A percentile compares a stretch with the other conserved stretches of the same genome.
Evolutionary conservation across 1,140 invertebrate genomes (phyloP).

Genomic region (Drosophila simulans): DNA sequence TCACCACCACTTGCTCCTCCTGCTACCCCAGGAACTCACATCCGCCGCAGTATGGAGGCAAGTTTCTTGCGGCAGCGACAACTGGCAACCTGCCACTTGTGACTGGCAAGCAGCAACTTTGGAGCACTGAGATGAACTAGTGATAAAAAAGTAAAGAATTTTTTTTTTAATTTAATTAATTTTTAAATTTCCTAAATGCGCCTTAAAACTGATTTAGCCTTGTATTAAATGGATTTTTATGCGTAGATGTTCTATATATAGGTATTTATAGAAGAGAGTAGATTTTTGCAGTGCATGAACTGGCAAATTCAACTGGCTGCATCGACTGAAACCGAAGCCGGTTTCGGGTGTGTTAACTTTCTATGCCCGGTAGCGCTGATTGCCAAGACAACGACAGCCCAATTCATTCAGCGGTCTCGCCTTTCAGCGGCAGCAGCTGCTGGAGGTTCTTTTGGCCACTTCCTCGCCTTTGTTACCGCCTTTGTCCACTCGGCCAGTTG

Average conservation of each 20-base stretch:
- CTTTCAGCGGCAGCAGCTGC: conserved; percentile 57
- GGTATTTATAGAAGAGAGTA: too few relatives aligned
- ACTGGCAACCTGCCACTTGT: conserved; percentile 33
- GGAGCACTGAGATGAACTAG: conserved; percentile 3
- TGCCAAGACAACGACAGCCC: conserved; percentile 64
- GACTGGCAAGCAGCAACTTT: conserved; percentile 12
- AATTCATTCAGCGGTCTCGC: conserved; percentile 70
- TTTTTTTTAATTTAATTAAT: too few relatives aligned
- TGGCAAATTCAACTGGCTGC: conserved; percentile 44
- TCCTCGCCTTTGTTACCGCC: neutral
- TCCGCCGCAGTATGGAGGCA: conserved; percentile 76
- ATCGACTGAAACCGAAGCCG: conserved; percentile 73
- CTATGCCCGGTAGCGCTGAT: conserved; percentile 77
- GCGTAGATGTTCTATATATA: too few relatives aligned
- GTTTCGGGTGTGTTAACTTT: conserved; percentile 74
- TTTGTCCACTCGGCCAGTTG: conserved; percentile 16
- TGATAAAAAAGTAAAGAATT: neutral
- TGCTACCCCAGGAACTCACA: conserved; percentile 36
- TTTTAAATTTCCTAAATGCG: neutral
- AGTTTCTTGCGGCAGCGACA: conserved; percentile 58
- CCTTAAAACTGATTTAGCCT: too few relatives aligned
- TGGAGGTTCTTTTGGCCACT: conserved; percentile 26
- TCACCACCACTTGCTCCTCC: neutral
- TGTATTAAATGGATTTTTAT: too few relatives aligned
- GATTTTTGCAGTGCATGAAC: conserved; percentile 1